phyloP scores from a whole-genome alignment of 2,113 vertebrate species.

The Python bivittatus region DNA sequence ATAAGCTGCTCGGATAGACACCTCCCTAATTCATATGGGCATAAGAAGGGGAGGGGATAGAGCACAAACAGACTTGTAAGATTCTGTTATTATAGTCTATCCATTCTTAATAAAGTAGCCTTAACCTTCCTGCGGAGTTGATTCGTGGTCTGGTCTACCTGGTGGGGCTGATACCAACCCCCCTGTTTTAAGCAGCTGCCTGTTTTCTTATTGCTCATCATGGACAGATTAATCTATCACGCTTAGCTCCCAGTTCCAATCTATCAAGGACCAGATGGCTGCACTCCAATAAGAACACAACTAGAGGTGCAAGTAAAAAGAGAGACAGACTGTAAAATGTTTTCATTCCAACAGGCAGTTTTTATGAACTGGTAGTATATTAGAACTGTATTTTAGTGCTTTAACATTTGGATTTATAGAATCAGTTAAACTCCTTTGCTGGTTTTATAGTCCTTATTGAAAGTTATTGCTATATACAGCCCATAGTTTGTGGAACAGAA shows the following conservation, averaged over 20 bases:
- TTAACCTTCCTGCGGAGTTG: not conserved
- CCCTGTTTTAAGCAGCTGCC: not conserved
- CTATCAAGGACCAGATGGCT: not conserved
- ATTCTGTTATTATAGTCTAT: not conserved
- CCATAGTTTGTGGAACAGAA: not conserved
- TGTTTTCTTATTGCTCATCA: not conserved
- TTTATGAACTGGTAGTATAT: constrained; percentile 17
- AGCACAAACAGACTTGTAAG: not conserved
- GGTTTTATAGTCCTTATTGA: not conserved
- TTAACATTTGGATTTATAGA: constrained; percentile 21
- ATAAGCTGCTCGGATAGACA: not conserved
- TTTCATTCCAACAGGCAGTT: not conserved
- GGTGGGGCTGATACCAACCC: not conserved
- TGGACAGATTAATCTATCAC: not conserved
- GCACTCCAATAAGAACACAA: not conserved
- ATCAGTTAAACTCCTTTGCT: constrained; percentile 8
- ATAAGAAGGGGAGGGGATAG: not conserved
- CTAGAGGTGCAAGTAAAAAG: not conserved
- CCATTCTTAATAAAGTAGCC: not conserved
- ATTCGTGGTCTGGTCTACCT: not conserved
- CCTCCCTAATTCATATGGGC: not conserved
- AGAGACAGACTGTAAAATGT: not conserved
- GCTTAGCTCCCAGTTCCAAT: not conserved
- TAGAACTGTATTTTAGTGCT: not conserved
- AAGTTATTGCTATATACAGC: not conserved